These are phyloP conservation scores for Saccostrea glomerata DNA, from an alignment of 1,140 invertebrate genomes.

Conservation along the genomic window DNA sequence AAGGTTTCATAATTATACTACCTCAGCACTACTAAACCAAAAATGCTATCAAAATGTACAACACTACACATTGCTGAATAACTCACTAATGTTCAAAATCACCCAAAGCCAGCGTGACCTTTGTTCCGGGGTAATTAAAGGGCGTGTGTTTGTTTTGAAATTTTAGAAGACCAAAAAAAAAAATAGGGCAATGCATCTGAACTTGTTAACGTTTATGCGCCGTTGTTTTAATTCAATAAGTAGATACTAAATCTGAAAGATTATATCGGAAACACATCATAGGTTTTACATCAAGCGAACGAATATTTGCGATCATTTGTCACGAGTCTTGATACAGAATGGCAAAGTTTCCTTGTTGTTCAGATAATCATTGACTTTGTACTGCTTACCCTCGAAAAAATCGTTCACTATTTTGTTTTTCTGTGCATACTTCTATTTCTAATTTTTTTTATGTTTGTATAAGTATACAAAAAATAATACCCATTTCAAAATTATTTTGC, in stretches of 20 bases:
- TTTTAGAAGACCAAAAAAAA: background rate
- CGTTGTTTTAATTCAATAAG: constrained; percentile 16
- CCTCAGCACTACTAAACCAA: too few relatives aligned
- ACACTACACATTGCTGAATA: background rate
- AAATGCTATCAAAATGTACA: too few relatives aligned
- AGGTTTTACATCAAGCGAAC: background rate
- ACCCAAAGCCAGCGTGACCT: background rate
- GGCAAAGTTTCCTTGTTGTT: constrained; percentile 26
- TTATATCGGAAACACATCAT: constrained; percentile 1
- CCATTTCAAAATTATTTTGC: too few relatives aligned
- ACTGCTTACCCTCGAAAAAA: background rate
- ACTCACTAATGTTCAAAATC: background rate
- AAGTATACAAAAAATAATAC: too few relatives aligned
- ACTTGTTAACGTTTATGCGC: constrained; percentile 5
- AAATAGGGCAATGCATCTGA: background rate
- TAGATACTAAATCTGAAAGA: background rate
- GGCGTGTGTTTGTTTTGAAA: constrained; percentile 11
- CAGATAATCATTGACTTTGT: background rate
- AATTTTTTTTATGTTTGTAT: too few relatives aligned
- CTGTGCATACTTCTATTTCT: too few relatives aligned
- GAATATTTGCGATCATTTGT: constrained; percentile 12
- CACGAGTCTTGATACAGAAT: constrained; percentile 1
- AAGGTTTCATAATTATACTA: too few relatives aligned
- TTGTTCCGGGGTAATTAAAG: background rate
- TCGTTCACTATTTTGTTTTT: background rate